Base-by-base conservation (phyloP, 2,113 vertebrate species). In the Notothenia rossii region DNA sequence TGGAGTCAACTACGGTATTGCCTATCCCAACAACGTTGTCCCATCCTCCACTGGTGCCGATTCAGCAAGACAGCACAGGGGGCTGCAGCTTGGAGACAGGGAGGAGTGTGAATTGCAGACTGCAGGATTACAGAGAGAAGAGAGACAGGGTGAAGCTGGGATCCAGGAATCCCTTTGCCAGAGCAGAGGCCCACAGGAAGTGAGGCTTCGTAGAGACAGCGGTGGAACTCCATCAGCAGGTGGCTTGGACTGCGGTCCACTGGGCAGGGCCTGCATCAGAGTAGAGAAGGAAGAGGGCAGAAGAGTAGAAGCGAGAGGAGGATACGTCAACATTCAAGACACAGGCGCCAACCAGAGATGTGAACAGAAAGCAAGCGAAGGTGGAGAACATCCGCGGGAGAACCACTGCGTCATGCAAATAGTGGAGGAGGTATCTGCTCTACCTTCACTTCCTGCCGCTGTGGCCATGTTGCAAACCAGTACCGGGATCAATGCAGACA, bases 381-480 rank as follows among this genome's bases (percentile, higher is more conserved):
- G 95, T 63, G 93, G 96, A 91, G 96, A 96, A 90, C 89, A 96
- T 89, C 96, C 92, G 77, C 77, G 1, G 89, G 87, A 82, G 17
- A 89, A 80, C 25, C 95, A 85, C 79, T 92, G 95, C 36, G 89
- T 86, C 79, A 99, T 99, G 98, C 98, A 99, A 96, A 99, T 99
- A 88, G 96, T 99, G 0, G 97, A 99, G 86, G 97, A 98, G 53
- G 95, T 94, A 79, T 95, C 96, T 87, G 91, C 97, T 85, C 90
- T 97, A 91, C 96, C 97, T 51, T 82, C 91, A 54, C 85, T 87
- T 82, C 88, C 91, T 82, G 75, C 81, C 45, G 74, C 88, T 74
- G 96, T 95, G 17, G 95, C 97, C 36, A 98, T 98, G 97, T 95
- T 98, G 96, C 97, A 97, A 90, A 95, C 94, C 81, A 95, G 88